These are phyloP conservation scores for Leptopilina clavipes DNA, from an alignment of 1,140 invertebrate genomes.

Conservation along the genomic window DNA sequence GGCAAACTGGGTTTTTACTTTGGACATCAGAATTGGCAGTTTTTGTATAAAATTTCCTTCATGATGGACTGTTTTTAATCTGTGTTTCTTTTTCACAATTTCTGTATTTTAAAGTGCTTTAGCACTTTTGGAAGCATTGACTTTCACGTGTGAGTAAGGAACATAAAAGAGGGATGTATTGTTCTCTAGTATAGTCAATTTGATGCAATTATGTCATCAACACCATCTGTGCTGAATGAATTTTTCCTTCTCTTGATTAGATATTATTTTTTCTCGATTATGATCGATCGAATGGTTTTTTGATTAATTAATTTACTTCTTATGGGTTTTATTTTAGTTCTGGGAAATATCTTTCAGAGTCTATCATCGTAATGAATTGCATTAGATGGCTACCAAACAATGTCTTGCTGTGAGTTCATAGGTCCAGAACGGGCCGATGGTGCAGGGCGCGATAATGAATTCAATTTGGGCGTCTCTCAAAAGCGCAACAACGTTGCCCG, in stretches of 20 bases:
- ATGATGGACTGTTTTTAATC: too few relatives aligned
- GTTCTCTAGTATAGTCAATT: not conserved
- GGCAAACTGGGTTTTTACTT: too few relatives aligned
- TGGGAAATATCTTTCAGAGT: not conserved
- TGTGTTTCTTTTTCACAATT: too few relatives aligned
- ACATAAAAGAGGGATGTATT: too few relatives aligned
- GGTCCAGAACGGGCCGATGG: slow-evolving; percentile 1
- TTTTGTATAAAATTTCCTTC: too few relatives aligned
- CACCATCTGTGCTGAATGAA: slow-evolving; percentile 1
- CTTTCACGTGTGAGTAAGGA: too few relatives aligned
- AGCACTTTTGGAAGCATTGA: too few relatives aligned
- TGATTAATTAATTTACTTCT: not conserved
- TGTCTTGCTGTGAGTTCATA: not conserved
- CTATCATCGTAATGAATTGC: slow-evolving; percentile 59
- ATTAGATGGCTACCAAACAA: slow-evolving; percentile 49
- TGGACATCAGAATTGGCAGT: too few relatives aligned
- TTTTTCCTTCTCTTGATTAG: not conserved
- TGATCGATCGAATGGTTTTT: not conserved
- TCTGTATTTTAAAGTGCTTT: too few relatives aligned
- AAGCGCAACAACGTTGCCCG: slow-evolving; percentile 67
- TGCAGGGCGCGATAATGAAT: slow-evolving; percentile 69
- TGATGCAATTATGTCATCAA: slow-evolving; percentile 36
- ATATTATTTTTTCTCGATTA: not conserved
- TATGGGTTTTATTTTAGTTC: not conserved
- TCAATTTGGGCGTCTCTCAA: slow-evolving; percentile 69